A percentile compares a stretch with the other conserved stretches of the same genome.
These are phyloP conservation scores for Romanogobio albipinnatus DNA, from an alignment of 2,113 vertebrate species.

Conservation along the genomic window DNA sequence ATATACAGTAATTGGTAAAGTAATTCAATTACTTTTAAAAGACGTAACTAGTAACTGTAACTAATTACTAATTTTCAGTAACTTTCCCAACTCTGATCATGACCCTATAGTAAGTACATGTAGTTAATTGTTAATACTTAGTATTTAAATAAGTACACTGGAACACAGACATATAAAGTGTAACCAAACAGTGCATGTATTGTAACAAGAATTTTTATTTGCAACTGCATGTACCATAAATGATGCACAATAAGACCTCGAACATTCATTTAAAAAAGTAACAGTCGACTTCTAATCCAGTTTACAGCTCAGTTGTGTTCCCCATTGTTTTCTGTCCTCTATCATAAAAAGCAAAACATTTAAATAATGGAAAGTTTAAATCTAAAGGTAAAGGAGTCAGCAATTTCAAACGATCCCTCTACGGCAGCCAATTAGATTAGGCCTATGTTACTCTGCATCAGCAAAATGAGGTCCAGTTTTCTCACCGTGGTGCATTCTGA, in stretches of 20 bases:
- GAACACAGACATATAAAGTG: too few relatives aligned
- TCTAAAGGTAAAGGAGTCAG: conserved; percentile 1
- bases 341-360: not conserved
- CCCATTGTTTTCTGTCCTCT: not conserved
- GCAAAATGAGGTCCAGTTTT: conserved; percentile 1
- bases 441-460: not conserved
- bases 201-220: not conserved
- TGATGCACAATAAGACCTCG: not conserved
- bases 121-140: too few relatives aligned
- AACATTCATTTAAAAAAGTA: not conserved
- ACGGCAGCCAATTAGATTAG: not conserved
- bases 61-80: too few relatives aligned
- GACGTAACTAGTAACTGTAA: too few relatives aligned
- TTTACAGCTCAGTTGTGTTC: not conserved
- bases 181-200: not conserved
- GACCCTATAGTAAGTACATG: too few relatives aligned
- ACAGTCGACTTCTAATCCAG: not conserved
- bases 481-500: not conserved
- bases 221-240: not conserved
- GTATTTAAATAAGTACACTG: too few relatives aligned
- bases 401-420: conserved; percentile 13
- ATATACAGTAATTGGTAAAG: too few relatives aligned
- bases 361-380: not conserved
- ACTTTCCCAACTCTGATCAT: too few relatives aligned
- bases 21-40: too few relatives aligned